A percentile compares a stretch with the other conserved stretches of the same genome.
Evolutionary conservation across 2,888 invertebrate species (phyloP).

Genomic region (Drosophila villosipedis): DNA sequence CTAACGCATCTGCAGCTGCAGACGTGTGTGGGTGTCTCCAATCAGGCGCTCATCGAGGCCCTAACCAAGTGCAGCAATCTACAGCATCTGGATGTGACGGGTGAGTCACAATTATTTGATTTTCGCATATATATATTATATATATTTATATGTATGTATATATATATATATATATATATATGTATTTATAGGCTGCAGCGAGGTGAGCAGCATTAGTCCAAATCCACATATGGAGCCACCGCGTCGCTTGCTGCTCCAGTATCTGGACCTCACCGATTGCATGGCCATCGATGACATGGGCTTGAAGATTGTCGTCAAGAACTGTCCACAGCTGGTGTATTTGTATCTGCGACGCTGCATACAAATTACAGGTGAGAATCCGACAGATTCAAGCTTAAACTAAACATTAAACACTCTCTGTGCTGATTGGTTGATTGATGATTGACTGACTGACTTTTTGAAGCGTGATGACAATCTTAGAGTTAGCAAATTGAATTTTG

Average conservation of each 20-base stretch:
- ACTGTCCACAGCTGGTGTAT: slow-evolving; percentile 94
- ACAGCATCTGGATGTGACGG: slow-evolving; percentile 94
- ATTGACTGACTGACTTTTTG: neutral
- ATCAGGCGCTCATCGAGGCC: slow-evolving; percentile 91
- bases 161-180: neutral
- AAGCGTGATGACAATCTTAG: neutral
- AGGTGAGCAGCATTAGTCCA: slow-evolving; percentile 92
- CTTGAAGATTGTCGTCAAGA: slow-evolving; percentile 92
- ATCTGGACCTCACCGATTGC: slow-evolving; percentile 96
- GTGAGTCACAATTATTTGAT: slow-evolving; percentile 85
- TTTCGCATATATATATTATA: neutral
- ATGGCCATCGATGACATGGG: slow-evolving; percentile 93
- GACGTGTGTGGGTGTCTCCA: slow-evolving; percentile 90
- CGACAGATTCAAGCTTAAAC: neutral
- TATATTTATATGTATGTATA: neutral
- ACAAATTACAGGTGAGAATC: slow-evolving; percentile 91
- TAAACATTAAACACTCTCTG: neutral
- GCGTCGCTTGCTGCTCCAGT: slow-evolving; percentile 91
- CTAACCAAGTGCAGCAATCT: slow-evolving; percentile 92
- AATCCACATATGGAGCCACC: slow-evolving; percentile 88
- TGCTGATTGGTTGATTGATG: neutral
- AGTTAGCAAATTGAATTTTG: neutral
- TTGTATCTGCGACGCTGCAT: slow-evolving; percentile 95
- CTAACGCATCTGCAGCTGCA: slow-evolving; percentile 92
- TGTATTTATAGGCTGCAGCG: slow-evolving; percentile 87